phyloP scores from a whole-genome alignment of 2,113 vertebrate genomes.

The Aspidoscelis tigris region DNA sequence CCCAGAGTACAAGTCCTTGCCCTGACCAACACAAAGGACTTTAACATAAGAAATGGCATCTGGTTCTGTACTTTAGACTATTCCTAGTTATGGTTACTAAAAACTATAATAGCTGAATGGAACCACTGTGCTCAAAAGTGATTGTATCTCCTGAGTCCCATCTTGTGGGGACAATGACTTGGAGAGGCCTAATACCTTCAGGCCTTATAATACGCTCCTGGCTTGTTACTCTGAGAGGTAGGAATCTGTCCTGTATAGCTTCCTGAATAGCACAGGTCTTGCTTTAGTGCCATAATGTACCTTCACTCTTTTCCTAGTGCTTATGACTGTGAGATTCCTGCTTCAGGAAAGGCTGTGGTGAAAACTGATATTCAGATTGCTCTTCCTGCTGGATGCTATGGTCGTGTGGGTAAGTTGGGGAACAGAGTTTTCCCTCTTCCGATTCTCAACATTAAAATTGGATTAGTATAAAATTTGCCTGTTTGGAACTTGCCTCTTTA shows the following conservation, averaged over 20 bases:
- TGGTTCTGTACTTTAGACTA: too few relatives aligned
- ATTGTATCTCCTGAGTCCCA: neutral
- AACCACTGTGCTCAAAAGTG: neutral
- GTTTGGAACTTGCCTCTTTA: too few relatives aligned
- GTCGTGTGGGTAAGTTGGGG: constrained; percentile 90
- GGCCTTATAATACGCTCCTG: neutral
- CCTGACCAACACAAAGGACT: too few relatives aligned
- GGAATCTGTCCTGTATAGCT: neutral
- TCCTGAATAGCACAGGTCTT: neutral
- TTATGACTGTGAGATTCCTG: constrained; percentile 86
- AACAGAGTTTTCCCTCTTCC: neutral
- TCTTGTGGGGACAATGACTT: neutral
- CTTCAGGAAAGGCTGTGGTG: constrained; percentile 90
- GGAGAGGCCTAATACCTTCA: neutral
- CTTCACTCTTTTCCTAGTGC: constrained; percentile 77
- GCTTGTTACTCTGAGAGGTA: neutral
- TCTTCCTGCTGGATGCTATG: constrained; percentile 91
- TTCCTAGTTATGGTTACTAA: too few relatives aligned
- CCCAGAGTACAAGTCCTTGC: too few relatives aligned
- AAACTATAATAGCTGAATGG: neutral
- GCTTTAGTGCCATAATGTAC: neutral
- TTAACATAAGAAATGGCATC: too few relatives aligned
- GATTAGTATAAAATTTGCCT: too few relatives aligned
- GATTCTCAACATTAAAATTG: neutral
- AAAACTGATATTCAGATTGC: constrained; percentile 97